Base-by-base conservation (phyloP, 2,113 vertebrate species). In the Acanthochromis polyacanthus region DNA sequence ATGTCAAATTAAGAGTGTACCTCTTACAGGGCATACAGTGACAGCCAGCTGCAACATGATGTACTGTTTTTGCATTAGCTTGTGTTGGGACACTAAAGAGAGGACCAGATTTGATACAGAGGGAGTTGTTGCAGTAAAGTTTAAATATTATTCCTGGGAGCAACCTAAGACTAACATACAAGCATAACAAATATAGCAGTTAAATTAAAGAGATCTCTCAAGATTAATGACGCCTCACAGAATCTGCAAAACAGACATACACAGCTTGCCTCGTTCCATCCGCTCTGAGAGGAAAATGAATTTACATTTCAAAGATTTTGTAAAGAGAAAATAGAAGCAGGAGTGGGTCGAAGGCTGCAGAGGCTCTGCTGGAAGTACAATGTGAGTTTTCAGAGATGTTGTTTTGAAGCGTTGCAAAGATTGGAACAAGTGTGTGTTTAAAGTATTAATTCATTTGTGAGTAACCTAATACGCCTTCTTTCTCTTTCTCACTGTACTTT, bases 111-210 rank as follows among this genome's bases (percentile, higher is more conserved):
- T 55, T 55, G 22, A 45, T 72, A 57, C 45, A 46, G 59, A 82
- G 71, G 60, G 64, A 82, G 71, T 50, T 69, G 65, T 81, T 86
- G 75, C 82, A 69, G n/a, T 88, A 63, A 84, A 76, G 77, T 83
- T 87, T 43, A 83, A 90, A 89, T 89, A 86, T 88, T 89, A 81
- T 91, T 80, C 23, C 67, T 83, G 85, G 84, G 68, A 79, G 55
- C 66, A 55, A 70, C 77, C 83, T 74, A 80, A 78, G 69, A 82
- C 70, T 69, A 84, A 86, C 87, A 89, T 12, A 75, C 76, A 73
- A 80, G 79, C 32, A 80, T 77, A 86, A 84, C 66, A 87, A 91
- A 79, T 79, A 82, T n/a, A 65, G 72, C 61, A 67, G 82, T 78
- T 80, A 74, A 87, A 88, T 85, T 72, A 72, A 81, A 82, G 57